These are phyloP conservation scores for Vanessa atalanta DNA, from an alignment of 1,140 invertebrate genomes.

Conservation along the genomic window DNA sequence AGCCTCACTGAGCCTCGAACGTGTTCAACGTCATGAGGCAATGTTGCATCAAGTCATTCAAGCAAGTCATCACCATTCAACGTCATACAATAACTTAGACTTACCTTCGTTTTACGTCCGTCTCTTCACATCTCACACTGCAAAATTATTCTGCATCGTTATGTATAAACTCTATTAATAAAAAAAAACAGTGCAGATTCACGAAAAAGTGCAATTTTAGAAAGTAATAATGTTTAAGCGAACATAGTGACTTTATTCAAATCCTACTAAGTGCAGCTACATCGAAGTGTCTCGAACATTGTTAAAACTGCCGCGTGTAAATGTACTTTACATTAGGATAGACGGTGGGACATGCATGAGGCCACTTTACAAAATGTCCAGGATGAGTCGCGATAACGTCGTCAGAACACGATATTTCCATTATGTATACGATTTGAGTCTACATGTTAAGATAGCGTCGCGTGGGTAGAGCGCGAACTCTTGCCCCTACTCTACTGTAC, in stretches of 20 bases:
- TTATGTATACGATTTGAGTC: slow-evolving; percentile 81
- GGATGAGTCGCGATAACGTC: slow-evolving; percentile 78
- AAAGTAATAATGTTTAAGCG: slow-evolving; percentile 33
- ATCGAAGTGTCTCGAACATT: slow-evolving; percentile 56
- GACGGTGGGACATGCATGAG: slow-evolving; percentile 62
- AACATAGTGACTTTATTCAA: slow-evolving; percentile 40
- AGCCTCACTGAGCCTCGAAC: slow-evolving; percentile 70
- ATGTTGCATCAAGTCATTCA: slow-evolving; percentile 11
- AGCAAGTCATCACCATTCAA: slow-evolving; percentile 12
- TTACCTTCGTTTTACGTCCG: slow-evolving; percentile 8
- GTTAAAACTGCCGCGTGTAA: slow-evolving; percentile 54
- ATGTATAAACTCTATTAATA: slow-evolving; percentile 3
- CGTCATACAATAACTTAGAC: slow-evolving; percentile 13
- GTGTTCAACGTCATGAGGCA: slow-evolving; percentile 29
- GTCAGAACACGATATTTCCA: slow-evolving; percentile 81
- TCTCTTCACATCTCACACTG: slow-evolving; percentile 12
- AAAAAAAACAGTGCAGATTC: slow-evolving; percentile 19
- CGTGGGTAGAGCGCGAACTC: slow-evolving; percentile 64
- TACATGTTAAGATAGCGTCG: slow-evolving; percentile 77
- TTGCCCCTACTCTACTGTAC: slow-evolving; percentile 31
- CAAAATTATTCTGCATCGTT: slow-evolving; percentile 17
- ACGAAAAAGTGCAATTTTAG: slow-evolving; percentile 36
- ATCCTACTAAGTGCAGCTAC: slow-evolving; percentile 63
- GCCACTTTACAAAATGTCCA: slow-evolving; percentile 79
- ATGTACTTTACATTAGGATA: slow-evolving; percentile 63